These are phyloP conservation scores for Brachyhypopomus gauderio DNA, from an alignment of 2,113 vertebrate genomes.

Conservation along the genomic window DNA sequence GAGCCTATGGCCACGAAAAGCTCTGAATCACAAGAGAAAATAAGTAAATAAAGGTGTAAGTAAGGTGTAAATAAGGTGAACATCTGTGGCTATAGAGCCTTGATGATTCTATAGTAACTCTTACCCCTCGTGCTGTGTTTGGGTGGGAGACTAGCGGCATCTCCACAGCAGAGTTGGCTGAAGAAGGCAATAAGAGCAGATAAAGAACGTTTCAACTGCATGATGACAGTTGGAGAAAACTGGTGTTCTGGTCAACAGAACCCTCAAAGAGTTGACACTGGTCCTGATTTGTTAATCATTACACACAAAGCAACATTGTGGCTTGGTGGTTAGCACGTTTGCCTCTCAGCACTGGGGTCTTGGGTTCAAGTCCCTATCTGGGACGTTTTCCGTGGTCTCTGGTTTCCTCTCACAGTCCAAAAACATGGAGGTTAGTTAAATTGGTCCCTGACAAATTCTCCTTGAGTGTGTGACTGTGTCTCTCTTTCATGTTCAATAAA, in stretches of 20 bases:
- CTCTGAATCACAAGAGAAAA: slow-evolving; percentile 39
- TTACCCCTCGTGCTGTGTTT: slow-evolving; percentile 29
- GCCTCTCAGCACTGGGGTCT: too few species aligned
- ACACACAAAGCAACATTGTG: slow-evolving; percentile 41
- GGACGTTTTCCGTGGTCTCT: too few species aligned
- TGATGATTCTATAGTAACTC: slow-evolving; percentile 14
- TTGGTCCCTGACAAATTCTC: too few species aligned
- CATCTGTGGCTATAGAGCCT: not conserved
- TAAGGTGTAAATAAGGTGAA: not conserved
- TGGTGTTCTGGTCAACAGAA: not conserved
- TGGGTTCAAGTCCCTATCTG: too few species aligned
- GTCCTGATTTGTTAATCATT: slow-evolving; percentile 50
- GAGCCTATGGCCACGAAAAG: slow-evolving; percentile 51
- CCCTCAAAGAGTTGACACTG: not conserved
- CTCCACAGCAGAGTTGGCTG: slow-evolving; percentile 28
- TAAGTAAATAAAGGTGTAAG: too few species aligned
- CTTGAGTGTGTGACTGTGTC: too few species aligned
- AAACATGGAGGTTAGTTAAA: too few species aligned
- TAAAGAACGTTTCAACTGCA: not conserved
- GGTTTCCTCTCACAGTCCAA: too few species aligned
- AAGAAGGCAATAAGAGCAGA: not conserved
- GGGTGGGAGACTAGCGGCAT: not conserved
- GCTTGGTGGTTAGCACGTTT: too few species aligned
- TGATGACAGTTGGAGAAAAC: not conserved
- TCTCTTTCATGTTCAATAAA: too few species aligned